Conservation (phyloP, 2,797 vertebrate species). For the Echiichthys vipera region DNA sequence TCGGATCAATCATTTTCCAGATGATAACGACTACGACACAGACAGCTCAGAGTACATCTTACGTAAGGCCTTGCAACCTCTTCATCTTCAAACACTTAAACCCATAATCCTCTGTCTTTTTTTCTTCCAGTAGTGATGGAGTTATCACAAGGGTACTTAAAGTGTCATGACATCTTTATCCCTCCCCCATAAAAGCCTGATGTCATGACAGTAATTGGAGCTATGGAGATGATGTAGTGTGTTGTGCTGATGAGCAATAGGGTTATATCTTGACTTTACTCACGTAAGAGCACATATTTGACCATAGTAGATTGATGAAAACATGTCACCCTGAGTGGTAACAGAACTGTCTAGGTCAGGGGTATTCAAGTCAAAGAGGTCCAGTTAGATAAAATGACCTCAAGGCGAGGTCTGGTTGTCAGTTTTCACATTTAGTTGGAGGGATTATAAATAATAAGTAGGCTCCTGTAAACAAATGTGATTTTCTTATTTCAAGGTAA, state of each 20-base stretch:
- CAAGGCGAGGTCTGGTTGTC: too few relatives aligned
- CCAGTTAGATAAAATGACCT: too few relatives aligned
- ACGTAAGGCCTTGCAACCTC: conserved; percentile 88
- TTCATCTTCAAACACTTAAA: conserved; percentile 51
- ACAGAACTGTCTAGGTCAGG: too few relatives aligned
- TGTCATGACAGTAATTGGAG: conserved; percentile 63
- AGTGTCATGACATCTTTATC: conserved; percentile 57
- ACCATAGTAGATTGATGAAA: not conserved
- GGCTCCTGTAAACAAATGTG: too few relatives aligned
- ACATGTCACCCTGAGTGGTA: not conserved
- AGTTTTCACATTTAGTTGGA: too few relatives aligned
- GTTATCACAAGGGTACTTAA: conserved; percentile 58
- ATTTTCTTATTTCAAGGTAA: too few relatives aligned
- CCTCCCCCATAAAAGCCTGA: conserved; percentile 58
- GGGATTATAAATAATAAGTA: too few relatives aligned
- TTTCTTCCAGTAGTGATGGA: conserved; percentile 37
- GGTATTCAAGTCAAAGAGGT: too few relatives aligned
- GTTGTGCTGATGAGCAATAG: conserved; percentile 25
- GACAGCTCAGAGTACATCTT: conserved; percentile 99
- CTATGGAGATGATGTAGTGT: conserved; percentile 41
- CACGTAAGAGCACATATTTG: not conserved
- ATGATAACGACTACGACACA: conserved; percentile 97
- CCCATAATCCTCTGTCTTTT: conserved; percentile 42
- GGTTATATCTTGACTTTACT: conserved; percentile 31
- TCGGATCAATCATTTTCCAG: conserved; percentile 99